Evolutionary conservation across 1,140 invertebrate genomes (phyloP), one percentile per base, ranked within the genome.

Genomic region (Frieseomelitta varia): DNA sequence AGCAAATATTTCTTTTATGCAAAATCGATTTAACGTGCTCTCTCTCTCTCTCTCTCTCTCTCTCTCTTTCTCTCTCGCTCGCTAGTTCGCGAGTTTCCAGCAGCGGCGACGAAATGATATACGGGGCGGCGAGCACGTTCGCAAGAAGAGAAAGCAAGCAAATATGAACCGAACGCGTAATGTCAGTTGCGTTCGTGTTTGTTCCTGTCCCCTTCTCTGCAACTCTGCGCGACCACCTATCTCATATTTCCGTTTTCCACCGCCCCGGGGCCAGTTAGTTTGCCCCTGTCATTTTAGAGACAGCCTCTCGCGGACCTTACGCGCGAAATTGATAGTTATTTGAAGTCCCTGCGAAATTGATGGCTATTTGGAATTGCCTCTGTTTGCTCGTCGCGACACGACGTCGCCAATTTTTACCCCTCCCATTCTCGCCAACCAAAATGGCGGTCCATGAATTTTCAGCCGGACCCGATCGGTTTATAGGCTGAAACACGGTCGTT

Each of bases 1-100:
- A 83, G 74, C 27, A 83, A 83, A 83, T 83, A 79, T 78, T 83
- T 79, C 81, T 83, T 78, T 71, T 67, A 77, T 79, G 67, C 63
- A 78, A 79, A 78, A 78, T 47, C 81, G 81, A 79, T 84, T 71
- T 69, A 79, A 61, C 81, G 68, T 79, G 55, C 55, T 11, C 21
- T 61, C 34, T 27, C 39, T 47, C 39, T 30, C 30, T 2, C 30
- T 30, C 2, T 30, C 30, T 30, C 30, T n/a, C n/a, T n/a, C n/a
- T n/a, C n/a, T n/a, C n/a, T n/a, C n/a, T n/a, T n/a, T n/a, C 30
- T 61, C 34, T 27, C 39, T 39, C 39, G 39, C 39, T 47, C 39
- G 39, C 6, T 47, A 0, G 39, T 0, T 39, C 34, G 11, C 19
- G 55, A 78, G 76, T 84, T 79, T 63, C 80, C 63, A 71, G 27